Evolutionary conservation across 2,113 vertebrate genomes (phyloP), one percentile per base, ranked within the genome.

Genomic region (Orientallactaga bullata): DNA sequence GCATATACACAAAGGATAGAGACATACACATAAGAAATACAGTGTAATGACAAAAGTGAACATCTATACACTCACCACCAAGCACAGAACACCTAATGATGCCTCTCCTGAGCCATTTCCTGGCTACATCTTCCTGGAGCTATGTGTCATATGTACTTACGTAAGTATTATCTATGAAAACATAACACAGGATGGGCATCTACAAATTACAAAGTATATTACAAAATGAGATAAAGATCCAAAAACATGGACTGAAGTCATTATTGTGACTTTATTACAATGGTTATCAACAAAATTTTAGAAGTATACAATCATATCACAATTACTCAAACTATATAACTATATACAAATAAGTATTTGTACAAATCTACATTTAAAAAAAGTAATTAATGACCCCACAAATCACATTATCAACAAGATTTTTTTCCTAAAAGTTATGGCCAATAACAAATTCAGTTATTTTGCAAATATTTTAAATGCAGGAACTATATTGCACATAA

Each of bases 401-500:
- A 68, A 95, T 98, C 97, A 98, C 97, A 98, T 97, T 97, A 97
- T 98, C 95, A 98, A 97, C 83, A 91, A 98, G 93, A 97, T 97
- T 97, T 97, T 71, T 58, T 98, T 97, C 98, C 95, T 95, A 86
- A 94, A 96, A 94, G 97, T 98, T 98, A 98, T 97, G 97, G 98
- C 98, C 98, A 98, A 95, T 97, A 97, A 97, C 97, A 97, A 98
- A 95, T 98, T 98, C 98, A 98, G 98, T 99, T 98, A 98, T 97
- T 98, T 97, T 98, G 98, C 97, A 98, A 97, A 97, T 98, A 97
- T 97, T 98, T 97, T 97, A 98, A 98, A 98, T 98, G 98, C 98
- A 98, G 97, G 97, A 98, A 96, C 97, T 96, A 98, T 99, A 99
- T 98, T 99, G 98, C 98, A 99, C 98, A 97, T 98, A 94, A 98